Evolutionary conservation across 1,140 invertebrate genomes (phyloP).

Genomic region (Dolichoris vasculosae): DNA sequence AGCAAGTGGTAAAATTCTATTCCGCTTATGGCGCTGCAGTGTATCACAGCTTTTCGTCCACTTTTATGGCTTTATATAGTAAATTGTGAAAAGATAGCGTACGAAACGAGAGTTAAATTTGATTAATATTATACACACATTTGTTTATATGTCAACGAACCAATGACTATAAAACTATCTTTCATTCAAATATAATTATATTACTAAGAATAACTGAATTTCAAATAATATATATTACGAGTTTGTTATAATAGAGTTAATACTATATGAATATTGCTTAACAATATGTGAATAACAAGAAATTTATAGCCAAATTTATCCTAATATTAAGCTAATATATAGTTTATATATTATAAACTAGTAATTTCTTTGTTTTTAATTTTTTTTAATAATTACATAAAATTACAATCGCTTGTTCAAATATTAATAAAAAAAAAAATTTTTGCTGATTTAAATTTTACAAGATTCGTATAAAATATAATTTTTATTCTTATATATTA

Average conservation of each 20-base stretch:
- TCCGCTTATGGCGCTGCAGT: not conserved
- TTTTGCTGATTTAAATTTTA: too few relatives aligned
- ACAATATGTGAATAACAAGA: not conserved
- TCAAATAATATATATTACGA: not conserved
- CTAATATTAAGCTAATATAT: too few relatives aligned
- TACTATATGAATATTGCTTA: not conserved
- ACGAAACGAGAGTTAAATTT: not conserved
- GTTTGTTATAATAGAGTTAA: not conserved
- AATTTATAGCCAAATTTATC: too few relatives aligned
- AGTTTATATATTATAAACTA: too few relatives aligned
- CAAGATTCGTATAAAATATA: not conserved
- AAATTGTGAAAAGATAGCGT: not conserved
- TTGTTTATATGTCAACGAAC: not conserved
- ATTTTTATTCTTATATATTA: not conserved
- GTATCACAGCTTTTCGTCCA: not conserved
- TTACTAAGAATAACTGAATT: not conserved
- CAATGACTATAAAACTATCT: not conserved
- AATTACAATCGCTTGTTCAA: too few relatives aligned
- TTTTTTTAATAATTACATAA: too few relatives aligned
- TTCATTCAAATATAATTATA: not conserved
- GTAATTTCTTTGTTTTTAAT: too few relatives aligned
- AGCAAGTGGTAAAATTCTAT: constrained; percentile 20
- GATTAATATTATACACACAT: not conserved
- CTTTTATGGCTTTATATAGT: not conserved
- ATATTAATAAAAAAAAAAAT: too few relatives aligned